Conservation (phyloP, 2,113 vertebrate genomes). For the Tursiops truncatus region DNA sequence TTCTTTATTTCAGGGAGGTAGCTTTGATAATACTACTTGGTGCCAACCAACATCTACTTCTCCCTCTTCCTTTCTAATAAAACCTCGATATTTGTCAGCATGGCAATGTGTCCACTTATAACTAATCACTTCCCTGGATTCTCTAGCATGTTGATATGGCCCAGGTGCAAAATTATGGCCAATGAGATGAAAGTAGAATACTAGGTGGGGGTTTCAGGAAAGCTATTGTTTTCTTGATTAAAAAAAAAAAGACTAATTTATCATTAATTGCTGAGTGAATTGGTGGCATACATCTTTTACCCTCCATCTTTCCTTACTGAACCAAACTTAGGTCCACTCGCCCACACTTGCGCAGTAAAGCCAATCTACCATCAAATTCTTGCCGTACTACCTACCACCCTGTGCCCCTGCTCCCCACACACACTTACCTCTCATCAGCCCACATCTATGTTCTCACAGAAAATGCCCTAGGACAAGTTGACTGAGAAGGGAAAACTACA, state of each 20-base stretch:
- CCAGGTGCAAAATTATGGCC: background rate
- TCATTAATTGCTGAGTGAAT: background rate
- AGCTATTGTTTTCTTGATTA: background rate
- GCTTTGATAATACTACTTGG: background rate
- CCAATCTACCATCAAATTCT: background rate
- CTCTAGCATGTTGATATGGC: background rate
- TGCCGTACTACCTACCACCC: too few relatives aligned
- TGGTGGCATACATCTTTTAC: background rate
- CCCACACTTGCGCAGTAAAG: background rate
- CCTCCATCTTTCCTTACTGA: background rate
- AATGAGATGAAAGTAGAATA: background rate
- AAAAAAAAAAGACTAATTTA: background rate
- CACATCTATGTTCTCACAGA: background rate
- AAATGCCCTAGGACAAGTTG: background rate
- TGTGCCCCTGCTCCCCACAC: too few relatives aligned
- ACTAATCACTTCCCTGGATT: background rate
- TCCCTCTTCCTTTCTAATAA: background rate
- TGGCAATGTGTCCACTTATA: background rate
- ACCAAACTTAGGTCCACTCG: background rate
- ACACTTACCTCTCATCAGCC: background rate
- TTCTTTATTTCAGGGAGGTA: background rate
- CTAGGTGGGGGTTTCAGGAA: background rate
- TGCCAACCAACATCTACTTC: background rate
- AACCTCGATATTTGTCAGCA: background rate
- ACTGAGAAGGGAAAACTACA: background rate